Conservation (phyloP, 2,113 vertebrate species). For the Alosa alosa region DNA sequence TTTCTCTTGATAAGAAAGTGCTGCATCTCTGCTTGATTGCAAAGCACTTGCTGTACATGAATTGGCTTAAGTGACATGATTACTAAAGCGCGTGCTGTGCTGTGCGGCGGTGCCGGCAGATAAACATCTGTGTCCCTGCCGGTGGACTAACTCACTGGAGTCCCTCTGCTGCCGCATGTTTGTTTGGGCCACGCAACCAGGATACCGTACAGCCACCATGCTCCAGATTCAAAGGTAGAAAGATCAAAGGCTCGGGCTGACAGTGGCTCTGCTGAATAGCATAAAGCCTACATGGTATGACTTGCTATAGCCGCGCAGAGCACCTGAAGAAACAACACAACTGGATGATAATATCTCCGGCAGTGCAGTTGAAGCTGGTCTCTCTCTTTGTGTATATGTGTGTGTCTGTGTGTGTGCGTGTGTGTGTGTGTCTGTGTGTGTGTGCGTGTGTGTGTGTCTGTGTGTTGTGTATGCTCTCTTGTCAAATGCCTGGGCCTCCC, state of each 20-base stretch:
- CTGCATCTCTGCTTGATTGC: constrained; percentile 47
- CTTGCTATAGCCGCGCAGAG: constrained; percentile 55
- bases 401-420: background rate
- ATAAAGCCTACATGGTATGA: constrained; percentile 62
- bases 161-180: constrained; percentile 42
- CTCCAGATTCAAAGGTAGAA: constrained; percentile 60
- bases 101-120: constrained; percentile 36
- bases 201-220: constrained; percentile 57
- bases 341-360: constrained; percentile 66
- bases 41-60: constrained; percentile 22
- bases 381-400: constrained; percentile 14
- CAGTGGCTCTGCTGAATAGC: constrained; percentile 43
- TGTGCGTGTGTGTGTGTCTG: background rate
- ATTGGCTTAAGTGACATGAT: constrained; percentile 43
- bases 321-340: constrained; percentile 74
- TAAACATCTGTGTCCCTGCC: constrained; percentile 69
- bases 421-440: background rate
- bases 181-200: constrained; percentile 56
- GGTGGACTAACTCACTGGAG: constrained; percentile 32
- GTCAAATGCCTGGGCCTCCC: background rate
- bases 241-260: constrained; percentile 52
- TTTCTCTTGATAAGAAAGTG: constrained; percentile 34
- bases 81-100: constrained; percentile 32
- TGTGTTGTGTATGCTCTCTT: background rate
- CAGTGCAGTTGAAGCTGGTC: constrained; percentile 29